Base-by-base conservation (phyloP, 1,140 invertebrate species). In the Zelostemma sp. region DNA sequence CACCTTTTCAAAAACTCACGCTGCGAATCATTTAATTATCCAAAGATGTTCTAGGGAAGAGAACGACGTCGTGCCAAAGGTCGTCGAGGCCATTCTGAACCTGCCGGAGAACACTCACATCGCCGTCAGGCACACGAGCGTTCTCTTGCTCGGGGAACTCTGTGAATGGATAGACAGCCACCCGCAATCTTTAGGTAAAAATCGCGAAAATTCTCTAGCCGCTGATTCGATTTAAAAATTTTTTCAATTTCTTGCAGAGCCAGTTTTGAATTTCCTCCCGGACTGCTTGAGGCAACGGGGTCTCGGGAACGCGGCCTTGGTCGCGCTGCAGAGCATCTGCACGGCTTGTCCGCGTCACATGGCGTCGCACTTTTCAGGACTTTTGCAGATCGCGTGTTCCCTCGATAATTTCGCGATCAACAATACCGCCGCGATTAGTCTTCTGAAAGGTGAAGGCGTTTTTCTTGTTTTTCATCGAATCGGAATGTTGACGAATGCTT, bases 111-210 rank as follows among this genome's bases (percentile, higher is more conserved):
- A 91, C 50, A 92, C 93, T 0, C 97, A 99, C 77, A 88, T 95
- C 45, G 95, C 95, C 6, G 93, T 99, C 0, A 87, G 93, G 45
- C 91, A 94, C 76, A 98, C 97, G 0, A 95, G 94, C 69, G 90
- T 97, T 46, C 87, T 95, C 60, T 86, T 99, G 11, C 85, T 99
- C 21, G 97, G 96, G 3, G 96, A 98, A 85, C 87, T 99, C 14
- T 93, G 94, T 74, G 95, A 98, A 78, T 99, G 97, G 97, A 93
- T 99, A 35, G 93, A 97, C 75, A 89, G 89, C 80, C 95, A 99
- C 87, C 88, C 93, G 0, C 88, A 92, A 58, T 90, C 90, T 18
- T 81, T 97, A 73, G 89, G 91, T 91, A 85, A 82, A 57, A 19
- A 12, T 35, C n/a, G 3, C 8, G 3, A 8, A 28, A 28, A 4